phyloP scores from a whole-genome alignment of 23 tunicate species.

The Botrylloides violaceus region DNA sequence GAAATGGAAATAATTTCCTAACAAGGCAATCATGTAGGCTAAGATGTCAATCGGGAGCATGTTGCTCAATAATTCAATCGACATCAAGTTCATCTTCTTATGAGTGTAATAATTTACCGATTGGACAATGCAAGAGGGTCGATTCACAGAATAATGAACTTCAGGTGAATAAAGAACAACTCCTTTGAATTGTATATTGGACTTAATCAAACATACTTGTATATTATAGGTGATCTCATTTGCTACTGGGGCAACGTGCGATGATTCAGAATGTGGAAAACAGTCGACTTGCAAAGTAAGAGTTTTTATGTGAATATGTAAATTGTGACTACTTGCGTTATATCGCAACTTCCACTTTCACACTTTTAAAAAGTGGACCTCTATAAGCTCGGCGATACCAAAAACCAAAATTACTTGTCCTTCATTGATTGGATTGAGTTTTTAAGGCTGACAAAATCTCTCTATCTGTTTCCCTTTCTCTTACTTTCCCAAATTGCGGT shows the following conservation, averaged over 20 bases:
- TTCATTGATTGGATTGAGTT: too few relatives aligned
- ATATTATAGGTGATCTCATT: background rate
- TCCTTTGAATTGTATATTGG: background rate
- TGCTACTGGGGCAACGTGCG: background rate
- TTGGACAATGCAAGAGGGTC: constrained; percentile 66
- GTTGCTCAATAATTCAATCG: constrained; percentile 36
- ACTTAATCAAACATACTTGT: too few relatives aligned
- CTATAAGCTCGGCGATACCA: too few relatives aligned
- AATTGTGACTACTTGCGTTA: too few relatives aligned
- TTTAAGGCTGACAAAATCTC: too few relatives aligned
- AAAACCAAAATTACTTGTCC: too few relatives aligned
- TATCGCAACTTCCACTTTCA: too few relatives aligned
- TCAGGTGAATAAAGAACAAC: constrained; percentile 13
- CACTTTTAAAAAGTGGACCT: too few relatives aligned
- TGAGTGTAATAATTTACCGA: constrained; percentile 27
- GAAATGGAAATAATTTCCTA: constrained; percentile 56
- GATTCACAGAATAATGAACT: constrained; percentile 26
- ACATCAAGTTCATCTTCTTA: background rate
- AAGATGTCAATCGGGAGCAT: constrained; percentile 63
- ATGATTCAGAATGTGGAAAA: background rate
- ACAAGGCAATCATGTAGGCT: constrained; percentile 62
- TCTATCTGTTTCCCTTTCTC: too few relatives aligned
- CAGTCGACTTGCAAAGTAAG: background rate
- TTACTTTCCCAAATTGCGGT: too few relatives aligned
- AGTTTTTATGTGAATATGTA: too few relatives aligned